Percentiles rank a stretch among this genome's conserved stretches.
Evolutionary conservation across 2,113 vertebrate genomes (phyloP).

Genomic region (Marmota monax): DNA sequence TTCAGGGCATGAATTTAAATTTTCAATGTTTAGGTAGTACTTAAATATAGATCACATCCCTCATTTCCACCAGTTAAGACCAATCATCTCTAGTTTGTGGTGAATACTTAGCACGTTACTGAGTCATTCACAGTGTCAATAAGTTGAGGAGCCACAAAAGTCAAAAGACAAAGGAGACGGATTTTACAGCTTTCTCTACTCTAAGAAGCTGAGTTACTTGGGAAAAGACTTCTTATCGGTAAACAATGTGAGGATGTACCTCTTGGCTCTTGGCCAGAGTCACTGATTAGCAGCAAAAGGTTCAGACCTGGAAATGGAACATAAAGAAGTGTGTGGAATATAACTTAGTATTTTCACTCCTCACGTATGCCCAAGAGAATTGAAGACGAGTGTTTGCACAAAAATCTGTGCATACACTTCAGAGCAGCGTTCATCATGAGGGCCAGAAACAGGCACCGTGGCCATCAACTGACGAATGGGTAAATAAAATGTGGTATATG

Average conservation of each 20-base stretch:
- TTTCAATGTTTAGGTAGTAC: background rate
- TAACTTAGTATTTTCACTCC: background rate
- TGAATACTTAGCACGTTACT: background rate
- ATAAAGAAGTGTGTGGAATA: background rate
- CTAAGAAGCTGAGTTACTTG: conserved; percentile 35
- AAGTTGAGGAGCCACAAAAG: background rate
- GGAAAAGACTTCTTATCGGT: background rate
- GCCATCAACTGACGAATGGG: no score
- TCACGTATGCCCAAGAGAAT: background rate
- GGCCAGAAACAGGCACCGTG: background rate
- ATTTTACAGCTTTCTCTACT: background rate
- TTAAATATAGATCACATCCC: no score
- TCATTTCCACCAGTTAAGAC: background rate
- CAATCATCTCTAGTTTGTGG: background rate
- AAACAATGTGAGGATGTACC: background rate
- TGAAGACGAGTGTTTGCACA: background rate
- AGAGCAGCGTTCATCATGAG: background rate
- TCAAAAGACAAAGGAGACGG: background rate
- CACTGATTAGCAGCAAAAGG: background rate
- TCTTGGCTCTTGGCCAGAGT: background rate
- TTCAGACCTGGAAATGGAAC: background rate
- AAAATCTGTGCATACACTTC: background rate
- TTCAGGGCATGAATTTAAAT: conserved; percentile 2
- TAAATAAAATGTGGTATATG: background rate
- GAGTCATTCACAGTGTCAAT: background rate